phyloP scores from a whole-genome alignment of 2,113 vertebrate species.

The Dermatemys mawii region DNA sequence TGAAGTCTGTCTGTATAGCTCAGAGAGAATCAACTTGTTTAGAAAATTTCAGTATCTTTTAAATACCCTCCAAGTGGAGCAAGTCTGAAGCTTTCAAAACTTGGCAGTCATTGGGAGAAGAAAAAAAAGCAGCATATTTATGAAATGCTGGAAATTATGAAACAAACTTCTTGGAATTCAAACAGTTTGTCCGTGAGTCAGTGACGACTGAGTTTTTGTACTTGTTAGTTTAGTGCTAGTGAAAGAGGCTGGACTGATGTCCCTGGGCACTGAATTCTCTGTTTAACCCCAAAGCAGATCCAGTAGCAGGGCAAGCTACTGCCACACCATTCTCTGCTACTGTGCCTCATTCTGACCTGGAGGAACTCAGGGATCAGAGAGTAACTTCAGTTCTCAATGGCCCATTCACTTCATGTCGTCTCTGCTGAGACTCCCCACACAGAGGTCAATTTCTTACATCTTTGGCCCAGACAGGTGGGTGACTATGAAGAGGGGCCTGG shows the following conservation, averaged over 20 bases:
- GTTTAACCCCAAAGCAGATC: slow-evolving; percentile 27
- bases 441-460: not conserved
- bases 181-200: fast-evolving
- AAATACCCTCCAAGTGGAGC: slow-evolving; percentile 32
- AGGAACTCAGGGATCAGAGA: not conserved
- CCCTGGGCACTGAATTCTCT: not conserved
- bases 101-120: not conserved
- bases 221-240: slow-evolving; percentile 21
- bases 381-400: not conserved
- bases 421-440: not conserved
- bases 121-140: slow-evolving; percentile 32
- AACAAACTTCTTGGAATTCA: slow-evolving; percentile 38
- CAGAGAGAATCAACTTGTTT: slow-evolving; percentile 25
- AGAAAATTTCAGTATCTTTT: slow-evolving; percentile 23
- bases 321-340: not conserved
- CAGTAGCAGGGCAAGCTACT: not conserved
- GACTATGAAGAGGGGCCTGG: not conserved
- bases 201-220: not conserved
- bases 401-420: not conserved
- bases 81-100: slow-evolving; percentile 46
- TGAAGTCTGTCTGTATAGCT: slow-evolving; percentile 25
- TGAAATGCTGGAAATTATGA: slow-evolving; percentile 55
- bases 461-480: not conserved
- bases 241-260: slow-evolving; percentile 34
- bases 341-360: not conserved